These are phyloP conservation scores for Muschampia plurimacula DNA, from an alignment of 2,888 invertebrate species.

Conservation along the genomic window DNA sequence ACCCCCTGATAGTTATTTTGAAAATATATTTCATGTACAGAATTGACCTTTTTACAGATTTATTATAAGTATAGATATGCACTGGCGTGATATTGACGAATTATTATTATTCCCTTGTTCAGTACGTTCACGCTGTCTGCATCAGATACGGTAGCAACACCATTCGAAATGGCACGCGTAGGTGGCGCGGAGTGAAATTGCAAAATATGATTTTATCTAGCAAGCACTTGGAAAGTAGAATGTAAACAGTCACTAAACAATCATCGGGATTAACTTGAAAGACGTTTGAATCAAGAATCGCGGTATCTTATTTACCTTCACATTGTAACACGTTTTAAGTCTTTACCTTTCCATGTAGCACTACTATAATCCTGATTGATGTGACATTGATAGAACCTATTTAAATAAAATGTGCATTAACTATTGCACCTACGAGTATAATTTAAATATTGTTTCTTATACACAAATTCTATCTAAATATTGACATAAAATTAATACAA, in stretches of 20 bases:
- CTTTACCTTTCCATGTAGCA: neutral
- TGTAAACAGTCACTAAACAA: constrained; percentile 19
- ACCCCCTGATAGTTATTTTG: too few relatives aligned
- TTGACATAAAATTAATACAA: too few relatives aligned
- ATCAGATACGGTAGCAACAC: constrained; percentile 34
- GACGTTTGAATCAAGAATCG: neutral
- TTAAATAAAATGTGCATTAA: neutral
- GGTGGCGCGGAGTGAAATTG: constrained; percentile 30
- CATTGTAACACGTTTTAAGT: neutral
- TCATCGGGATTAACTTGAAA: neutral
- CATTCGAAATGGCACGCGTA: constrained; percentile 34
- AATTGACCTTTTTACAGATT: too few relatives aligned
- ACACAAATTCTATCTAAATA: neutral
- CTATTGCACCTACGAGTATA: neutral
- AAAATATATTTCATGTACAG: neutral
- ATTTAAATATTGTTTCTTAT: neutral
- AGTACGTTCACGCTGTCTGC: constrained; percentile 9
- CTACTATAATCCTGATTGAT: neutral
- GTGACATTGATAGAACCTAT: neutral
- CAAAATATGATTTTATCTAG: constrained; percentile 34
- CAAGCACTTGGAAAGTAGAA: constrained; percentile 27
- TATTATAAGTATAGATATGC: too few relatives aligned
- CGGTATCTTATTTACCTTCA: neutral
- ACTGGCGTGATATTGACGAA: neutral
- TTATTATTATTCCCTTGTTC: constrained; percentile 27